Percentiles rank a stretch among this genome's conserved stretches.
These are phyloP conservation scores for Phragmatobia fuliginosa DNA, from an alignment of 2,888 invertebrate genomes.

Conservation along the genomic window DNA sequence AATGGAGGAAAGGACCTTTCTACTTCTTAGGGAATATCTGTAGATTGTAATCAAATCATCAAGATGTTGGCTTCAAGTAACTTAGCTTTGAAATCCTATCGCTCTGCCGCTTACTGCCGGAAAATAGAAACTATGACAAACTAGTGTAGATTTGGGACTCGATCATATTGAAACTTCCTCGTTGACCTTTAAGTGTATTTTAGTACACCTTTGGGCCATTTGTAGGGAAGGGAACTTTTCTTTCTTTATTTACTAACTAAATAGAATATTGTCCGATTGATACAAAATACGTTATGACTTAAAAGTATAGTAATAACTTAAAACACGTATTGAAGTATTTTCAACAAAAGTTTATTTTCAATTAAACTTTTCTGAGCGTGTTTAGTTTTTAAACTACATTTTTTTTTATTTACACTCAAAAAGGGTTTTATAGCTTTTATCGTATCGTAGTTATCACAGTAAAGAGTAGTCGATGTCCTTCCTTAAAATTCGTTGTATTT, in stretches of 20 bases:
- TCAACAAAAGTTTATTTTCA: too few relatives aligned
- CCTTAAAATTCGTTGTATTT: too few relatives aligned
- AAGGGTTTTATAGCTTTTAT: too few relatives aligned
- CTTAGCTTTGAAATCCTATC: not conserved
- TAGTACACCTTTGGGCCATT: slow-evolving; percentile 10
- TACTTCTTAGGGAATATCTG: not conserved
- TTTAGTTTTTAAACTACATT: too few relatives aligned
- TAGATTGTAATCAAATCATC: not conserved
- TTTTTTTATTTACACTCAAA: too few relatives aligned
- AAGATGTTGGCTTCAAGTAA: not conserved
- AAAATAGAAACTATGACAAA: slow-evolving; percentile 8
- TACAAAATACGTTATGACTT: not conserved
- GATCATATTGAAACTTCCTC: slow-evolving; percentile 12
- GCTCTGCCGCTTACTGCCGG: not conserved
- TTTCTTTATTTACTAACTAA: slow-evolving; percentile 8
- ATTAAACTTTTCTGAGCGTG: too few relatives aligned
- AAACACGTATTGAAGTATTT: too few relatives aligned
- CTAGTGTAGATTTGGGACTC: not conserved
- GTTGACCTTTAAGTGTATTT: slow-evolving; percentile 5
- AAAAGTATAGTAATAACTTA: not conserved
- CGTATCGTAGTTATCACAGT: too few relatives aligned
- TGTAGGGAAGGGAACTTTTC: not conserved
- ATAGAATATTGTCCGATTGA: not conserved
- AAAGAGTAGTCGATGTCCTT: too few relatives aligned
- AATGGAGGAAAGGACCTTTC: not conserved